Evolutionary conservation across 2,888 invertebrate species (phyloP).

Genomic region (Agapostemon virescens): DNA sequence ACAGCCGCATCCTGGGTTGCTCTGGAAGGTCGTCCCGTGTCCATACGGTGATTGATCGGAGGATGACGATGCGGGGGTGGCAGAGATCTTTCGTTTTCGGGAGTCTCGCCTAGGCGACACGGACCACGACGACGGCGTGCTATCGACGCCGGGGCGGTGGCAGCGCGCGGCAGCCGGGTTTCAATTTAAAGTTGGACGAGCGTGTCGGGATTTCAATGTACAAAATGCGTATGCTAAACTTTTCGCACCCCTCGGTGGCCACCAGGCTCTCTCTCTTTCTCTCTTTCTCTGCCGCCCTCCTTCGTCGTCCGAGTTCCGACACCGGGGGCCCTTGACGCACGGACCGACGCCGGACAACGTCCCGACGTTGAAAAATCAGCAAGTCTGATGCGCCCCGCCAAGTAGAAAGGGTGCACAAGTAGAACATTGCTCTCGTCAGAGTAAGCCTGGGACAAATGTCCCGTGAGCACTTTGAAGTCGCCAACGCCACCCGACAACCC

Average conservation of each 20-base stretch:
- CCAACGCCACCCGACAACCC: slow-evolving; percentile 11
- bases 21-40: background rate
- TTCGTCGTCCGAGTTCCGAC: slow-evolving; percentile 61
- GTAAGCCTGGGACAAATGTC: slow-evolving; percentile 61
- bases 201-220: slow-evolving; percentile 78
- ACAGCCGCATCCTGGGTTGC: background rate
- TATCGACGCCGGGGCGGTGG: slow-evolving; percentile 48
- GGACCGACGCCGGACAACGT: slow-evolving; percentile 66
- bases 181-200: slow-evolving; percentile 77
- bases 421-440: slow-evolving; percentile 59
- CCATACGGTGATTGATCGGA: background rate
- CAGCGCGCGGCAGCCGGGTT: slow-evolving; percentile 67
- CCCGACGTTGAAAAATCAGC: slow-evolving; percentile 75
- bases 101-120: slow-evolving; percentile 25
- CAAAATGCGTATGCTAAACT: slow-evolving; percentile 78
- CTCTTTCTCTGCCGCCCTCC: slow-evolving; percentile 51
- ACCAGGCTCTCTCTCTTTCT: slow-evolving; percentile 44
- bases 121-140: slow-evolving; percentile 45
- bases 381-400: slow-evolving; percentile 75
- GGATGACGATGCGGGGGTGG: background rate
- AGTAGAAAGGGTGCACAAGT: slow-evolving; percentile 68
- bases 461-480: slow-evolving; percentile 68
- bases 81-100: slow-evolving; percentile 11
- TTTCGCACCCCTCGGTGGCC: slow-evolving; percentile 66
- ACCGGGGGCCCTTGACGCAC: slow-evolving; percentile 58